Base-by-base conservation (phyloP, 2,888 invertebrate species). In the Hypercompe scribonia region DNA sequence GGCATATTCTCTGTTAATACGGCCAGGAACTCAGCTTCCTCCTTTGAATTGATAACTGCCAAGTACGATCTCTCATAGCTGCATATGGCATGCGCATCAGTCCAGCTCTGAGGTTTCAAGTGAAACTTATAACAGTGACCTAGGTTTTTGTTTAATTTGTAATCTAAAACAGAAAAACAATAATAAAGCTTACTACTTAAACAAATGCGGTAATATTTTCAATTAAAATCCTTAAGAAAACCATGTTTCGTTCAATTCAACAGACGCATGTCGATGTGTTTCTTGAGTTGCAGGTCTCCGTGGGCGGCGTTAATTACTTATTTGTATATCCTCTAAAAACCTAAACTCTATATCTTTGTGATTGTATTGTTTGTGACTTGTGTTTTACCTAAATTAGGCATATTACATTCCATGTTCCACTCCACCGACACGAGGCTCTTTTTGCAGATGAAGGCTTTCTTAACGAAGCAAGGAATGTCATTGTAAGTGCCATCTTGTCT, bases 121-220 rank as follows among this genome's bases (percentile, higher is more conserved):
- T 94, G 94, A 69, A 93, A 90, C 75, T 94, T 94, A 84, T 93
- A 94, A 78, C 93, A 94, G 79, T 87, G 88, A 7, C 90, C 90
- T 7, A 76, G 7, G 1, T 64, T 42, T 15, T 83, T 82, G 65
- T 88, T 86, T 78, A 85, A 92, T 68, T 79, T 75, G 78, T 94
- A 94, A 73, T 84, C 94, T 94, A 86, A 39, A 90, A 87, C 13
- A 54, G 2, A 54, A n/a, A n/a, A 11, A 18, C 18, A n/a, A n/a
- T n/a, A n/a, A n/a, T n/a, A n/a, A 13, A 39, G 13, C 39, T 39
- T 42, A 42, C 42, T 42, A n/a, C n/a, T n/a, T n/a, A n/a, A n/a
- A n/a, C n/a, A n/a, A n/a, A n/a, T n/a, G n/a, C n/a, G n/a, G n/a
- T n/a, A n/a, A n/a, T n/a, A n/a, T n/a, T n/a, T n/a, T n/a, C n/a